These are phyloP conservation scores for Maccullochella peelii DNA, from an alignment of 2,113 vertebrate genomes.

Conservation along the genomic window DNA sequence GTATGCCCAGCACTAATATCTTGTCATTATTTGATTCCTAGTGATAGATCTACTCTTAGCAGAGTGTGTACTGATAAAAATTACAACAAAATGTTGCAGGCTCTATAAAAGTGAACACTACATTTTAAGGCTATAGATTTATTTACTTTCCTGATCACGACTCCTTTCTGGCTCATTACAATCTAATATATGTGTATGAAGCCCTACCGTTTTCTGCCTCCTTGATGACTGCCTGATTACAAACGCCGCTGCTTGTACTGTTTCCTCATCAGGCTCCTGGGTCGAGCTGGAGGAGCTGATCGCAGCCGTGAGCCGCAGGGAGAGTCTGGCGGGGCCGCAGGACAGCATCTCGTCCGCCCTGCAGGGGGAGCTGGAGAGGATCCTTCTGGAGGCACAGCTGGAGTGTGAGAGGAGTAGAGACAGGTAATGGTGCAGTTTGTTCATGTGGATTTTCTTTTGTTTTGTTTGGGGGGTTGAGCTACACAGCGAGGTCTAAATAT, in stretches of 20 bases:
- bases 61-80: background rate
- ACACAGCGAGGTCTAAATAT: constrained; percentile 35
- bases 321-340: constrained; percentile 74
- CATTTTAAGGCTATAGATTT: background rate
- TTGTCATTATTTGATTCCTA: background rate
- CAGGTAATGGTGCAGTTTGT: constrained; percentile 62
- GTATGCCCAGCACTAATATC: background rate
- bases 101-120: background rate
- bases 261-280: constrained; percentile 79
- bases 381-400: constrained; percentile 84
- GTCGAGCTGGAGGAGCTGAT: constrained; percentile 83
- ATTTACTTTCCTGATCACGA: constrained; percentile 4
- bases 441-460: constrained; percentile 8
- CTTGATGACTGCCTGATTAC: background rate
- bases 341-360: constrained; percentile 76
- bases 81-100: background rate
- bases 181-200: background rate
- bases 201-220: background rate
- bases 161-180: constrained; percentile 19
- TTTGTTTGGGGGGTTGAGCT: constrained; percentile 15
- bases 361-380: constrained; percentile 85
- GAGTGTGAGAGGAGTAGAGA: constrained; percentile 83
- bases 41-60: background rate
- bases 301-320: constrained; percentile 71
- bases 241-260: background rate